Base-by-base conservation (phyloP, 1,140 invertebrate species). In the Drosophila sproati region DNA sequence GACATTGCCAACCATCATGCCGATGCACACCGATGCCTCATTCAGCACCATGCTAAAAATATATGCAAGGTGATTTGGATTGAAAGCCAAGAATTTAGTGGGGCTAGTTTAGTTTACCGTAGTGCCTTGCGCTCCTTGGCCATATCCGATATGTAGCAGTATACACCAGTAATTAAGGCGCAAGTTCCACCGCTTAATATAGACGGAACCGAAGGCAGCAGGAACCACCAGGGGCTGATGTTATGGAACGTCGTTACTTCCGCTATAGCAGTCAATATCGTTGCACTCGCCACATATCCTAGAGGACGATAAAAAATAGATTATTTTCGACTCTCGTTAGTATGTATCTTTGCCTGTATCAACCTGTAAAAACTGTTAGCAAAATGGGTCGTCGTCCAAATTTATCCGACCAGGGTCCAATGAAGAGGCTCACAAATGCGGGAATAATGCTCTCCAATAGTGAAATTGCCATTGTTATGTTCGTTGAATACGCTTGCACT, bases 341-440 rank as follows among this genome's bases (percentile, higher is more conserved):
- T 28, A n/a, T 10, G 8, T 4, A n/a, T 12, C 1, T 8, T 5
- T 7, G 6, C 0, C 7, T 37, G n/a, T 3, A 3, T 5, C 66
- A 82, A 95, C 95, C 94, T 56, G 93, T 82, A 62, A 94, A 93
- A 12, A 94, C 92, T 3, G 93, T 77, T 4, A 96, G 76, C 6
- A 96, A 79, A 47, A 96, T 91, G 7, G 95, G 95, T 80, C 95
- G 95, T 5, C 96, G 93, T 41, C 96, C 96, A 92, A 96, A 94
- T 59, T 93, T 94, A 80, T 96, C 96, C 64, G 95, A 96, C 96
- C 96, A 96, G 2, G 95, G 95, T 50, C 96, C 96, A 29, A 96
- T 77, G 81, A 96, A 95, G 5, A 96, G 92, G 61, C 95, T 94
- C 0, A 96, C 87, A 45, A 95, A 75, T 1, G 95, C 94, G 5